Percentiles rank a stretch among this genome's conserved stretches.
phyloP scores from a whole-genome alignment of 2,888 invertebrate species.

The Rhodophaea formosa region DNA sequence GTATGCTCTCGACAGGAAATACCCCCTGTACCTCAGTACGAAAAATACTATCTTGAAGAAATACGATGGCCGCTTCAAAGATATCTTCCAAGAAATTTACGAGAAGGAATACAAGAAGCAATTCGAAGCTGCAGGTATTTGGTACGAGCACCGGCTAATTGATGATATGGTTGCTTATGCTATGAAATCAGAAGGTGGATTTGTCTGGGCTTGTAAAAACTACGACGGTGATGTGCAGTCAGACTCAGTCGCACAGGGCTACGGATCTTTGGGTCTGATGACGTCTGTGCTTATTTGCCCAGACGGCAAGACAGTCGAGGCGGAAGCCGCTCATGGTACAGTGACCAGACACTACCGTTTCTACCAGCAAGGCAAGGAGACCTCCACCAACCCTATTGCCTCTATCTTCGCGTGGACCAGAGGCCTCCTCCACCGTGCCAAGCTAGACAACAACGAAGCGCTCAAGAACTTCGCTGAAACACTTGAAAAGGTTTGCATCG shows the following conservation, averaged over 20 bases:
- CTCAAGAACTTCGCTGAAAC: slow-evolving; percentile 91
- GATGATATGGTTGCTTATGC: slow-evolving; percentile 99
- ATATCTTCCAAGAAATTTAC: slow-evolving; percentile 98
- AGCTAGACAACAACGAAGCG: slow-evolving; percentile 91
- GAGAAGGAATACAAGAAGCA: slow-evolving; percentile 91
- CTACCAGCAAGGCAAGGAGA: slow-evolving; percentile 97
- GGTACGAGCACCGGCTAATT: slow-evolving; percentile 99
- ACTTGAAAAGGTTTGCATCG: slow-evolving; percentile 94
- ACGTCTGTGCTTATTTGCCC: slow-evolving; percentile 98
- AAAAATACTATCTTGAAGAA: slow-evolving; percentile 98
- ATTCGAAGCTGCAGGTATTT: slow-evolving; percentile 92
- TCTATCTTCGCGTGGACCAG: slow-evolving; percentile 99
- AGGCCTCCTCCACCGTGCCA: slow-evolving; percentile 95
- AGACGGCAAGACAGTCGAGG: slow-evolving; percentile 98
- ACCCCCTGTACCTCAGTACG: slow-evolving; percentile 96
- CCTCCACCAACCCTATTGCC: slow-evolving; percentile 99
- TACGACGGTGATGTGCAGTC: slow-evolving; percentile 99
- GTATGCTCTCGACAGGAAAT: slow-evolving; percentile 90
- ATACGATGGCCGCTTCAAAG: slow-evolving; percentile 98
- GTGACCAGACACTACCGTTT: slow-evolving; percentile 94
- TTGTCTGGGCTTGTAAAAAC: slow-evolving; percentile 99
- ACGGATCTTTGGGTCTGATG: slow-evolving; percentile 98
- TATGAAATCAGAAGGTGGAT: slow-evolving; percentile 99
- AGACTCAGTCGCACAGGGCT: slow-evolving; percentile 98
- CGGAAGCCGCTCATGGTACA: slow-evolving; percentile 99